phyloP scores from a whole-genome alignment of 2,113 vertebrate species.

The Pelmatolapia mariae region DNA sequence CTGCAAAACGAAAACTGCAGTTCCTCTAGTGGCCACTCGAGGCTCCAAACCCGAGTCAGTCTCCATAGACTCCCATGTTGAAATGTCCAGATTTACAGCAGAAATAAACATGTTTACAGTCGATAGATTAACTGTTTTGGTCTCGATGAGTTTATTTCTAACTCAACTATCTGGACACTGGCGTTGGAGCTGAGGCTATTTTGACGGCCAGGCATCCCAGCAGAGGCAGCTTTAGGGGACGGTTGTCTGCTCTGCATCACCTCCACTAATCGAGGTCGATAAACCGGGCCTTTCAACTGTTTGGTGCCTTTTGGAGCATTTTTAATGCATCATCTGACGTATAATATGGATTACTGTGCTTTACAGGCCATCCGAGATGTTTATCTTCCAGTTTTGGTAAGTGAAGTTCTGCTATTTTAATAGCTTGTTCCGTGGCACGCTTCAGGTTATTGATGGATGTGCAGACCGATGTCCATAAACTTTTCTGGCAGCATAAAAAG shows the following conservation, averaged over 20 bases:
- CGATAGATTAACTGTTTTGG: not conserved
- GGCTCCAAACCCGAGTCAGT: accelerated
- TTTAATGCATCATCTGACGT: not conserved
- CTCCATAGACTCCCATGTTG: not conserved
- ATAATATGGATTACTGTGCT: not conserved
- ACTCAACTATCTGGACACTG: not conserved
- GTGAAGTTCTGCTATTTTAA: not conserved
- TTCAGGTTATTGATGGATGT: not conserved
- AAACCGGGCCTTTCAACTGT: accelerated
- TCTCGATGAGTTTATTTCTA: not conserved
- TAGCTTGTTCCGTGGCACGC: not conserved
- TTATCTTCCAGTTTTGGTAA: not conserved
- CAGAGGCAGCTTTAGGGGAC: not conserved
- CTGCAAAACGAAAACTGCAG: not conserved
- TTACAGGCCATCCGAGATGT: not conserved
- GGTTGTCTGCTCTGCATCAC: not conserved
- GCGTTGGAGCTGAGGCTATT: not conserved
- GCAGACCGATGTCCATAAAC: not conserved
- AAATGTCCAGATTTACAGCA: not conserved
- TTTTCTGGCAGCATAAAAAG: not conserved
- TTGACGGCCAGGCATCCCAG: not conserved
- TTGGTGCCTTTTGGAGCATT: not conserved
- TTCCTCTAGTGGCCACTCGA: not conserved
- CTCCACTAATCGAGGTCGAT: not conserved
- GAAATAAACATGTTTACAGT: not conserved